These are phyloP conservation scores for Drosophila novamexicana DNA, from an alignment of 1,140 invertebrate genomes.

Conservation along the genomic window DNA sequence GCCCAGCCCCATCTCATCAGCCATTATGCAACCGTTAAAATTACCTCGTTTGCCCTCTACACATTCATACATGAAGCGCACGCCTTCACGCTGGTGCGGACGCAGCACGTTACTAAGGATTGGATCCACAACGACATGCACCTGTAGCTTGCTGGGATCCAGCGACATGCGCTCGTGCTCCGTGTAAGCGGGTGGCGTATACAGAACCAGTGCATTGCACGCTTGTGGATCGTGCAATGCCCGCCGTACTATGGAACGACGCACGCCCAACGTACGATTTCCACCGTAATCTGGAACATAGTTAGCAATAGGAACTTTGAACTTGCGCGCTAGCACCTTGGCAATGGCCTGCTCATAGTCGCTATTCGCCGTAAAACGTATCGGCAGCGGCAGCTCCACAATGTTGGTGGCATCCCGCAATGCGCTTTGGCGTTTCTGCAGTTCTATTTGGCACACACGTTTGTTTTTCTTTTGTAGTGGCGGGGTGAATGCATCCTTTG, in stretches of 20 bases:
- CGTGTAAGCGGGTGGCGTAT: constrained; percentile 90
- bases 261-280: constrained; percentile 88
- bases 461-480: constrained; percentile 76
- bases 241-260: constrained; percentile 88
- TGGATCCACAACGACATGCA: constrained; percentile 98
- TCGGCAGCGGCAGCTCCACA: constrained; percentile 36
- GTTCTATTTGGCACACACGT: constrained; percentile 63
- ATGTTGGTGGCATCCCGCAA: constrained; percentile 44
- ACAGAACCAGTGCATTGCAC: constrained; percentile 96
- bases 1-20: constrained; percentile 98
- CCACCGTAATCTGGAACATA: constrained; percentile 90
- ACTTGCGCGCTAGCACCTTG: constrained; percentile 94
- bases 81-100: constrained; percentile 99
- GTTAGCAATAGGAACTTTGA: constrained; percentile 97
- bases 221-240: constrained; percentile 97
- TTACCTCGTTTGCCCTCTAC: constrained; percentile 94
- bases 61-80: constrained; percentile 99
- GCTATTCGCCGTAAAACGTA: constrained; percentile 75
- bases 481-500: constrained; percentile 58
- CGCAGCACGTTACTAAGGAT: constrained; percentile 94
- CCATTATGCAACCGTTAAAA: constrained; percentile 98
- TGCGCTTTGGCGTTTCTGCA: constrained; percentile 40
- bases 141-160: constrained; percentile 87
- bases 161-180: constrained; percentile 83
- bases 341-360: constrained; percentile 89